A percentile compares a stretch with the other conserved stretches of the same genome.
These are phyloP conservation scores for Apamea sordens DNA, from an alignment of 2,888 invertebrate genomes.

Conservation along the genomic window DNA sequence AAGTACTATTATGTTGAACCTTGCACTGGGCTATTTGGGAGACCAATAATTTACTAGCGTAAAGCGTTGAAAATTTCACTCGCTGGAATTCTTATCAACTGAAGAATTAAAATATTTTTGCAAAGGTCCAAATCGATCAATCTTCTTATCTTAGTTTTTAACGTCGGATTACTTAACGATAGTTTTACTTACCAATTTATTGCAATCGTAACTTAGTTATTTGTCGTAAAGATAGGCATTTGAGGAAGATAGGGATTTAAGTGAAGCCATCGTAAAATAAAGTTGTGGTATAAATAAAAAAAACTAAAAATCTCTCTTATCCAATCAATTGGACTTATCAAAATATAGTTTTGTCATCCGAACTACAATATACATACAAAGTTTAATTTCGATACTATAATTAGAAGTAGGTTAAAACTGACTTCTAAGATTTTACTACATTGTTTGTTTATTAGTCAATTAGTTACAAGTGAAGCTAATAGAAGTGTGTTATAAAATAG, in stretches of 20 bases:
- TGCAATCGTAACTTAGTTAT: conserved; percentile 13
- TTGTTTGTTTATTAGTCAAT: neutral
- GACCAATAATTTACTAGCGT: neutral
- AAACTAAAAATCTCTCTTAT: too few species aligned
- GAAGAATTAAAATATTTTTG: neutral
- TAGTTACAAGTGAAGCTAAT: neutral
- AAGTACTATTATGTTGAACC: neutral
- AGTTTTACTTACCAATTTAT: conserved; percentile 3
- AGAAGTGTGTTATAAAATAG: neutral
- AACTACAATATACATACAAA: too few species aligned
- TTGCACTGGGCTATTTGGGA: neutral
- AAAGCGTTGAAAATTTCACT: neutral
- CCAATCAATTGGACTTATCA: too few species aligned
- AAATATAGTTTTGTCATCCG: too few species aligned
- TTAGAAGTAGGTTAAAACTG: too few species aligned
- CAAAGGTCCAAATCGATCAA: neutral
- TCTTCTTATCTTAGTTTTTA: conserved; percentile 14
- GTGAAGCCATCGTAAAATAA: neutral
- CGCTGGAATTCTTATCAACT: neutral
- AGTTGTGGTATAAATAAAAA: neutral
- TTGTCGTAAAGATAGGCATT: too few species aligned
- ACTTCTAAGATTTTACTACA: neutral
- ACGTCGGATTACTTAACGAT: neutral
- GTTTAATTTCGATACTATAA: too few species aligned
- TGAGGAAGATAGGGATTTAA: neutral